Evolutionary conservation across 2,113 vertebrate genomes (phyloP), one percentile per base, ranked within the genome.

Genomic region (Talpa occidentalis): DNA sequence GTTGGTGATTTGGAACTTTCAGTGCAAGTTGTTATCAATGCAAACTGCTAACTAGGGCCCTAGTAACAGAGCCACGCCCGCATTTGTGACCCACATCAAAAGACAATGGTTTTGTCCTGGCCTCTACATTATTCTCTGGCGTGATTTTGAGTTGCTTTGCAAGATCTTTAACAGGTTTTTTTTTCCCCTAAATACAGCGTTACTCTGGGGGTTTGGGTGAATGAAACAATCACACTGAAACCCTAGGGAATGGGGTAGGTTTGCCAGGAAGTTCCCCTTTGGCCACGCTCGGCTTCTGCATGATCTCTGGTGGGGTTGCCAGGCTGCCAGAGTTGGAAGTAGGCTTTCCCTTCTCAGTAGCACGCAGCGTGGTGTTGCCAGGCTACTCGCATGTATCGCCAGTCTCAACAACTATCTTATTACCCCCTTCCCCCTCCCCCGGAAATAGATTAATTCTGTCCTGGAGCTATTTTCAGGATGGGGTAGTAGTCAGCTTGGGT

Each of bases 81-180:
- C 47, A 82, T 91, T 76, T 80, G 60, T 95, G 77, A 90, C 24
- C 70, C 64, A 30, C 11, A 22, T 32, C 42, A 60, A 60, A 93
- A n/a, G n/a, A 94, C 47, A 12, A 10, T 78, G 47, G 42, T 42
- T 56, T 74, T 73, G 15, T 91, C 49, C 59, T 54, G 8, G 59
- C n/a, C 10, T 19, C 3, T 47, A 28, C 3, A 28, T 30, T 37
- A 40, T 16, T 83, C 42, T 37, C 17, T 21, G 30, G 59, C 19
- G 3, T 24, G 67, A 73, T 28, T 72, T 64, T 62, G 54, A 11
- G 35, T 37, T 64, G 59, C 70, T 70, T 30, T 82, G 52, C 32
- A 64, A 35, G 16, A 24, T 42, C 42, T 37, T 37, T 7, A 10
- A 2, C 74, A 83, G 81, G 72, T 47, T 70, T 91, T 81, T 72